Percentiles rank a stretch among this genome's conserved stretches.
Conservation (phyloP, 2,888 invertebrate species). For the Plebejus melissa region DNA sequence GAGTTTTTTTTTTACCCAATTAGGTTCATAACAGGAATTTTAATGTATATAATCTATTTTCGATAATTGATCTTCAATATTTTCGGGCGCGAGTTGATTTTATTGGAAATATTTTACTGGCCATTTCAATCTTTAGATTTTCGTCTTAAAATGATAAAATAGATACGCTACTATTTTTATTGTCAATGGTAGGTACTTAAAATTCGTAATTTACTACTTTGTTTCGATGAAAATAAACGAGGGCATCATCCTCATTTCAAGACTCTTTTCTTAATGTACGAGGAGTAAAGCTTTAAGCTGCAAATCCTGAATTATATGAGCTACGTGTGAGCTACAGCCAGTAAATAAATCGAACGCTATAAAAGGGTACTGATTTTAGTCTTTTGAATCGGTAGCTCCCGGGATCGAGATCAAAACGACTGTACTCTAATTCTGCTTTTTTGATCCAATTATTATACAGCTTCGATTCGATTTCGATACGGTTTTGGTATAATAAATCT, state of each 20-base stretch:
- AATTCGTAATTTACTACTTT: background rate
- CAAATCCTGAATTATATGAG: conserved; percentile 15
- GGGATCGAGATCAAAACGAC: background rate
- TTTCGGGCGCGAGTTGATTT: background rate
- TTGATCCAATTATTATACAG: background rate
- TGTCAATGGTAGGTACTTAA: background rate
- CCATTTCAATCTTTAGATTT: background rate
- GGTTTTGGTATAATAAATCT: background rate
- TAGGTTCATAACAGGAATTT: background rate
- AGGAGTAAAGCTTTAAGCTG: background rate
- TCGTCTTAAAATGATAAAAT: background rate
- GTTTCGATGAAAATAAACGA: background rate
- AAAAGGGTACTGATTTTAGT: background rate
- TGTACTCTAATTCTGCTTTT: background rate
- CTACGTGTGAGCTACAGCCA: conserved; percentile 1
- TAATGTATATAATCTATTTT: conserved; percentile 6
- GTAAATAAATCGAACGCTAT: background rate
- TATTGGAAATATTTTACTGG: background rate
- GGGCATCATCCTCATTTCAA: background rate
- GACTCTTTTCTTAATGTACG: background rate
- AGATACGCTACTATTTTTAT: background rate
- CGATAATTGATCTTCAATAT: conserved; percentile 6
- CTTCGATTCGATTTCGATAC: background rate
- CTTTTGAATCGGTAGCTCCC: background rate
- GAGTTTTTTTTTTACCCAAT: conserved; percentile 14